Conservation (phyloP, 2,797 vertebrate genomes). For the Rhinoraja longicauda region DNA sequence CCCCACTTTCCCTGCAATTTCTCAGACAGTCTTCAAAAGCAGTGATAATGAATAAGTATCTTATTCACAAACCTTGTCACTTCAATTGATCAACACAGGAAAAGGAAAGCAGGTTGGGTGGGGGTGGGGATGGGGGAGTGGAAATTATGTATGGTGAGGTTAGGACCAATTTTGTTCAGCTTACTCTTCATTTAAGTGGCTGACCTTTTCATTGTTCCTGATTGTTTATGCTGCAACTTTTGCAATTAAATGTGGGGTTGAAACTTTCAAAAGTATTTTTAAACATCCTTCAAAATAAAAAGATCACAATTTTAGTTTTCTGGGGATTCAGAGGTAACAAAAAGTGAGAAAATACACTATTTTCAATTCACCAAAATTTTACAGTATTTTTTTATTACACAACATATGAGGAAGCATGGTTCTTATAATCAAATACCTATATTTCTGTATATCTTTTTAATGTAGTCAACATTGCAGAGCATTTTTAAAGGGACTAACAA, state of each 20-base stretch:
- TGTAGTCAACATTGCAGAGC: not conserved
- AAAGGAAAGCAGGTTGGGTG: no score
- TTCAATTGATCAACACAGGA: not conserved
- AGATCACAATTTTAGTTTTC: not conserved
- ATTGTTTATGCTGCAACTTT: not conserved
- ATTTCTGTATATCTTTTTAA: not conserved
- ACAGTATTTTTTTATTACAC: no score
- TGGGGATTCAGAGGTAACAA: not conserved
- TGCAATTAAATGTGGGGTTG: no score
- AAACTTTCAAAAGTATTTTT: not conserved
- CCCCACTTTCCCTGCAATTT: not conserved
- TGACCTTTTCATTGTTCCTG: not conserved
- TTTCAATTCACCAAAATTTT: not conserved
- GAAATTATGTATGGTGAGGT: no score
- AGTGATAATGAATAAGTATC: constrained; percentile 1
- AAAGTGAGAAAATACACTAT: not conserved
- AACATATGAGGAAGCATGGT: not conserved
- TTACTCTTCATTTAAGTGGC: not conserved
- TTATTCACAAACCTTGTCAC: constrained; percentile 8
- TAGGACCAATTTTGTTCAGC: not conserved
- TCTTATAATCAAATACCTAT: not conserved
- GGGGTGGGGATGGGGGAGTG: no score
- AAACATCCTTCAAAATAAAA: not conserved
- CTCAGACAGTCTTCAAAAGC: constrained; percentile 1
- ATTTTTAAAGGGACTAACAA: not conserved